A percentile compares a stretch with the other conserved stretches of the same genome.
Conservation (phyloP, 1,140 invertebrate genomes). For the Mactra quadrangularis region DNA sequence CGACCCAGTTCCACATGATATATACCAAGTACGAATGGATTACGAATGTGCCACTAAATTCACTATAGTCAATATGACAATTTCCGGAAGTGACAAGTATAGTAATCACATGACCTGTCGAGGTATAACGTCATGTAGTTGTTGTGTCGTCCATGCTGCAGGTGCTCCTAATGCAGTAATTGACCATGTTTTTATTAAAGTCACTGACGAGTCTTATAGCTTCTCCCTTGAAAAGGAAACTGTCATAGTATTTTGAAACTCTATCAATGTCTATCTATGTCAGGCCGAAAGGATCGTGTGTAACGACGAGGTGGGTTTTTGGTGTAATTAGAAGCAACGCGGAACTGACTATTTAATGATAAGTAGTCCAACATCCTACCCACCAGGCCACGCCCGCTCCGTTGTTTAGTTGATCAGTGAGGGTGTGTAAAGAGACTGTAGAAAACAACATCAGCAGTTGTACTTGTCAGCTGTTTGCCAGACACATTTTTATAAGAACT, state of each 20-base stretch:
- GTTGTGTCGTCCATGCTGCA: conserved; percentile 50
- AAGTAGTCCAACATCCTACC: too few relatives aligned
- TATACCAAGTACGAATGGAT: conserved; percentile 50
- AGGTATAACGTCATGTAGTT: conserved; percentile 28
- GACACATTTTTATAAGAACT: too few relatives aligned
- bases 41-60: conserved; percentile 45
- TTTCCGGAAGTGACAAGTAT: conserved; percentile 51
- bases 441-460: too few relatives aligned
- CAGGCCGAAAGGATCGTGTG: too few relatives aligned
- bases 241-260: conserved; percentile 47
- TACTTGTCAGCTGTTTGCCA: too few relatives aligned
- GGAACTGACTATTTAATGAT: too few relatives aligned
- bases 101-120: conserved; percentile 28
- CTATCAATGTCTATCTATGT: too few relatives aligned
- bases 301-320: too few relatives aligned
- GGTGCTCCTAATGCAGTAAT: conserved; percentile 45
- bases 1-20: conserved; percentile 45
- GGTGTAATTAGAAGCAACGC: too few relatives aligned
- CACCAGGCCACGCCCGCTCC: too few relatives aligned
- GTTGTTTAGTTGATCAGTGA: too few relatives aligned
- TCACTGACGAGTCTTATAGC: conserved; percentile 8
- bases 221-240: conserved; percentile 16
- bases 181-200: conserved; percentile 32
- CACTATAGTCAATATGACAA: conserved; percentile 43
- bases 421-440: too few relatives aligned